These are phyloP conservation scores for Diploscapter pachys DNA, from an alignment of 1,140 invertebrate species.

Conservation along the genomic window DNA sequence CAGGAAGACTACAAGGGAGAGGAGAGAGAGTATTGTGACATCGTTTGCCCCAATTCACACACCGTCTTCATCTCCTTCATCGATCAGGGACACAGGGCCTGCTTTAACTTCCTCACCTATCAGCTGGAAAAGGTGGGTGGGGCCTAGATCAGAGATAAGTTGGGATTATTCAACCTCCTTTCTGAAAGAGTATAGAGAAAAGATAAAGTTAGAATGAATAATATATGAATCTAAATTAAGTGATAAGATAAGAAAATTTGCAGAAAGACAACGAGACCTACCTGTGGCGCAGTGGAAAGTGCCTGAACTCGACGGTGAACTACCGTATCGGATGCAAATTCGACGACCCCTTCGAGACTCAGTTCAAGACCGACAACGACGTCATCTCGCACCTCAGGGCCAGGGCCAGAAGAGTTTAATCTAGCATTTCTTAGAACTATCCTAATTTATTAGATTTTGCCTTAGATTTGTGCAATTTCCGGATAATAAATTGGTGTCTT, in stretches of 20 bases:
- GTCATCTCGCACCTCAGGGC: conserved; percentile 47
- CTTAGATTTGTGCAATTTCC: too few relatives aligned
- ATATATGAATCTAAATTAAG: too few relatives aligned
- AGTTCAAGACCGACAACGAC: conserved; percentile 55
- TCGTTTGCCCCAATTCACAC: conserved; percentile 57
- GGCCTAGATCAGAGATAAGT: too few relatives aligned
- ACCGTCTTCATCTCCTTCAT: conserved; percentile 57
- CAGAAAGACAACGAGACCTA: conserved; percentile 38
- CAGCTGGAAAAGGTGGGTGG: conserved; percentile 43
- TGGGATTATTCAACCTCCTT: too few relatives aligned
- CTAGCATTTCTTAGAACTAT: background rate
- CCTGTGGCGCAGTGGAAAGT: conserved; percentile 56
- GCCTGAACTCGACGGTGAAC: conserved; percentile 52
- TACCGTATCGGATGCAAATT: conserved; percentile 58
- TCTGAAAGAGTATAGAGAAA: too few relatives aligned
- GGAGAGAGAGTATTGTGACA: conserved; percentile 56
- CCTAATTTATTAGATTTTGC: too few relatives aligned
- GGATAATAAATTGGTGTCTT: too few relatives aligned
- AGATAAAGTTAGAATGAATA: too few relatives aligned
- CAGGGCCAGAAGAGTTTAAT: conserved; percentile 25
- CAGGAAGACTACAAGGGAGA: conserved; percentile 53
- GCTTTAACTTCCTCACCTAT: conserved; percentile 58
- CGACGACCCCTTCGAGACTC: conserved; percentile 58
- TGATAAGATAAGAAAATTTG: too few relatives aligned
- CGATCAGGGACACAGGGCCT: conserved; percentile 53